Conservation (phyloP, 2,888 invertebrate genomes). For the Polia nebulosa region DNA sequence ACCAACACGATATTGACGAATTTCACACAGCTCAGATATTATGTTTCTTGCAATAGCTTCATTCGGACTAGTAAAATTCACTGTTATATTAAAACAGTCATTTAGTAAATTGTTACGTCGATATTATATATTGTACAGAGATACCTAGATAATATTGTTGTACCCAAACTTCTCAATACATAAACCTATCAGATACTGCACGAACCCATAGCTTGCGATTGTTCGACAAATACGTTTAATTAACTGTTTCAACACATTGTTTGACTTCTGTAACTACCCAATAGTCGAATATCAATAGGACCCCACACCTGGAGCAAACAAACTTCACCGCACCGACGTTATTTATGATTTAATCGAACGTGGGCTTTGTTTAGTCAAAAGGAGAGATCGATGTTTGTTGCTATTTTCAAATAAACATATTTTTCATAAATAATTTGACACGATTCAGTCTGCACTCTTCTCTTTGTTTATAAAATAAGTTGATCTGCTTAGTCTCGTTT, state of each 20-base stretch:
- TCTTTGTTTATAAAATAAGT: conserved; percentile 56
- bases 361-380: conserved; percentile 32
- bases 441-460: conserved; percentile 52
- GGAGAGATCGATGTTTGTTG: conserved; percentile 32
- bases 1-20: background rate
- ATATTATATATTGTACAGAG: background rate
- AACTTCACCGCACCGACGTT: background rate
- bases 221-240: conserved; percentile 18
- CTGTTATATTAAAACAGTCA: background rate
- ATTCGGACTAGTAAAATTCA: background rate
- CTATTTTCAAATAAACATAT: conserved; percentile 51
- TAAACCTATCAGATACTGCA: conserved; percentile 6
- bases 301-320: conserved; percentile 9
- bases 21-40: background rate
- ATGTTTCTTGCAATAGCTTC: background rate
- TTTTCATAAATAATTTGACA: conserved; percentile 64
- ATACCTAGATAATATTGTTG: background rate
- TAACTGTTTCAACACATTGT: conserved; percentile 26
- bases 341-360: conserved; percentile 41
- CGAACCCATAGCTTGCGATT: conserved; percentile 9
- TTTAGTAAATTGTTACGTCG: background rate
- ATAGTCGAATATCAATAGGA: conserved; percentile 4
- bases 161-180: background rate
- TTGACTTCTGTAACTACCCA: conserved; percentile 33
- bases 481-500: conserved; percentile 60